Conservation (phyloP, 2,888 invertebrate genomes). For the Ophion obscuratus region DNA sequence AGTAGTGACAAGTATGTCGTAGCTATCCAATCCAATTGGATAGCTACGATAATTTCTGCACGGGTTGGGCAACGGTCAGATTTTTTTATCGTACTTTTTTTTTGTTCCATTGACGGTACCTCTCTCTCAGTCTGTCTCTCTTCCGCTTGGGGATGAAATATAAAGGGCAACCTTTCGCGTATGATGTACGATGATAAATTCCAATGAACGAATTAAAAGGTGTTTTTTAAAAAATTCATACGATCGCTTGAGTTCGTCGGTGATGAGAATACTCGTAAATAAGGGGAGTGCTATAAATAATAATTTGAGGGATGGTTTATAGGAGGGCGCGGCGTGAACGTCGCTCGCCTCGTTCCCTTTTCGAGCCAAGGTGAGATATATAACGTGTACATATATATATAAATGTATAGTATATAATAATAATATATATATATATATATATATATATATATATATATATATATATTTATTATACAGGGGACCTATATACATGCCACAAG, state of each 20-base stretch:
- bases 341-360: slow-evolving; percentile 43
- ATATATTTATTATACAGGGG: background rate
- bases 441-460: slow-evolving; percentile 10
- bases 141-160: background rate
- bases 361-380: slow-evolving; percentile 23
- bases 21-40: too few species aligned
- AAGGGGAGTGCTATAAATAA: slow-evolving; percentile 75
- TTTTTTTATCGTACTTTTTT: background rate
- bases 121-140: background rate
- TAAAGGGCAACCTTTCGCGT: background rate
- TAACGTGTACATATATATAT: background rate
- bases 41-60: too few species aligned
- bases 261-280: slow-evolving; percentile 69
- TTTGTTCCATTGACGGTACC: background rate
- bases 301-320: slow-evolving; percentile 72
- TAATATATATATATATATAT: background rate
- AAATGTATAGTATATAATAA: too few species aligned
- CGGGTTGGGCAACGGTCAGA: background rate
- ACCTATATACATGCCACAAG: slow-evolving; percentile 10
- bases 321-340: slow-evolving; percentile 55
- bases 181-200: background rate
- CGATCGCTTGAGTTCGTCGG: slow-evolving; percentile 53
- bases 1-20: too few species aligned
- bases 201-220: slow-evolving; percentile 16
- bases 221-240: slow-evolving; percentile 33